Conservation (phyloP, 2,113 vertebrate species). For the Pseudorectes ferrugineus region DNA sequence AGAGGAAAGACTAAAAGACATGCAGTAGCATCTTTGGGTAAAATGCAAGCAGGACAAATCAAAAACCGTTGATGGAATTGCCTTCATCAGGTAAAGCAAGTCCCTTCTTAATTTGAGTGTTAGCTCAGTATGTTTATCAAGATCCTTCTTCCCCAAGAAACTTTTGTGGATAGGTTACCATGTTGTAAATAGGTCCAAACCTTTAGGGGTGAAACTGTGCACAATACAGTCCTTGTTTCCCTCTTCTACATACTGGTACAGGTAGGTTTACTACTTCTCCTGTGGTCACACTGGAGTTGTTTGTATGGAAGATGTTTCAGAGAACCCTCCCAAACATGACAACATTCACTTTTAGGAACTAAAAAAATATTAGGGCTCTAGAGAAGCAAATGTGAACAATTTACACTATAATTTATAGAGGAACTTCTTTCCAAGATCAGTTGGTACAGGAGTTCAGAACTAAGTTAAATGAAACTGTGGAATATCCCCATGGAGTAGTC, state of each 20-base stretch:
- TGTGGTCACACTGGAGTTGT: not conserved
- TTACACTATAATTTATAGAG: not conserved
- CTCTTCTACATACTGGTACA: fast-evolving
- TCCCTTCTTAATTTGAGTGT: no score
- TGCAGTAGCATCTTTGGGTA: not conserved
- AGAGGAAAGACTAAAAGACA: not conserved
- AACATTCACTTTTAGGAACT: not conserved
- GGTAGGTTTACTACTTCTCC: not conserved
- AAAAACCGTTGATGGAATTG: not conserved
- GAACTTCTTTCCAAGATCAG: conserved; percentile 50
- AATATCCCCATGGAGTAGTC: conserved; percentile 19
- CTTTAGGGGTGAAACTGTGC: not conserved
- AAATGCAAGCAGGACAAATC: not conserved
- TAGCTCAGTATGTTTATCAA: not conserved
- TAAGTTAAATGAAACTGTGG: conserved; percentile 64
- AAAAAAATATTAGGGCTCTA: not conserved
- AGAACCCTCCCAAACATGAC: not conserved
- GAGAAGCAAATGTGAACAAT: conserved; percentile 26
- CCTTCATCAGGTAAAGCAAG: not conserved
- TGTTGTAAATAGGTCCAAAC: not conserved
- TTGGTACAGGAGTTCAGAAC: conserved; percentile 68
- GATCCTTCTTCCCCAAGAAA: not conserved
- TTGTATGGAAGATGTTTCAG: not conserved
- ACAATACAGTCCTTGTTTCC: not conserved
- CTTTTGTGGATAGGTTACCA: not conserved